These are phyloP conservation scores for Diabrotica undecimpunctata DNA, from an alignment of 1,140 invertebrate genomes.

Conservation along the genomic window DNA sequence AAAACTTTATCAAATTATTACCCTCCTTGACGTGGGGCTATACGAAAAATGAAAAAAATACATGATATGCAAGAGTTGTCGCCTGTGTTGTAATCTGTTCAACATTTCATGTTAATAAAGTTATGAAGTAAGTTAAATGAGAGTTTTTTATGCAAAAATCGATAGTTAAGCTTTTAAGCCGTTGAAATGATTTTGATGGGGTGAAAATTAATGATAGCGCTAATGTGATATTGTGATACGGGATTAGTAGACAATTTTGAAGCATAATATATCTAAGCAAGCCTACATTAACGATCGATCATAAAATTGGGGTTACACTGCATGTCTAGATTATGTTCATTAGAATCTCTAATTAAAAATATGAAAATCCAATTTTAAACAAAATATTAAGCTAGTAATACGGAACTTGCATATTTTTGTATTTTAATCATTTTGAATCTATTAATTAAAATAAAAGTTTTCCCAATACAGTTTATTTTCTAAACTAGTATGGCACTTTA, in stretches of 20 bases:
- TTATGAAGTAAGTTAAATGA: background rate
- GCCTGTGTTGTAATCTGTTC: background rate
- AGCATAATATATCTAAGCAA: background rate
- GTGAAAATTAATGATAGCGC: background rate
- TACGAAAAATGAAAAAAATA: too few species aligned
- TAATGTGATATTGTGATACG: background rate
- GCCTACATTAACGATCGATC: too few species aligned
- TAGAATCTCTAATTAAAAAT: too few species aligned
- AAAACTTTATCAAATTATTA: background rate
- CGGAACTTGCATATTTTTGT: too few species aligned
- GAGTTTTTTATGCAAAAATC: background rate
- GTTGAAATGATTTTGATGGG: background rate
- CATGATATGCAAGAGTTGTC: background rate
- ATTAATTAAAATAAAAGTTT: too few species aligned
- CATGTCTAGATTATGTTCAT: too few species aligned
- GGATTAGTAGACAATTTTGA: background rate
- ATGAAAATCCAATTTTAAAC: too few species aligned
- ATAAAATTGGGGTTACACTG: too few species aligned
- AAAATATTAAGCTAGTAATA: too few species aligned
- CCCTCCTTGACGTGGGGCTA: background rate
- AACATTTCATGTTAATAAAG: conserved; percentile 3
- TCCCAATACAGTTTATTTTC: too few species aligned
- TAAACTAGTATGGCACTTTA: too few species aligned
- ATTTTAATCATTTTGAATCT: too few species aligned
- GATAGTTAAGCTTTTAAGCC: background rate